Conservation (phyloP, 2,797 vertebrate genomes). For the Eulemur albifrons region DNA sequence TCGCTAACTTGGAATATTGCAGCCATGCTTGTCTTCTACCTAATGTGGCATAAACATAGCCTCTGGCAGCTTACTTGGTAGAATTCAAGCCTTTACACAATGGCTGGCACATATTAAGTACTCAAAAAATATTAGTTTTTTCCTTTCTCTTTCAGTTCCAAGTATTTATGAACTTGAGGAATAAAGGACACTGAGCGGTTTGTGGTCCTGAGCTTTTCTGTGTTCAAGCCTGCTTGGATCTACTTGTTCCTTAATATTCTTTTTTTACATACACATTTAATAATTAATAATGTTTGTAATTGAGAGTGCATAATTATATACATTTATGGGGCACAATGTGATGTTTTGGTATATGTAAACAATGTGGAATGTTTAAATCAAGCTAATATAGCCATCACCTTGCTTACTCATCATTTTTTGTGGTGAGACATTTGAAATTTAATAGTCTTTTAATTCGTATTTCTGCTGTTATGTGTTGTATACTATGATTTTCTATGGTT, state of each 20-base stretch:
- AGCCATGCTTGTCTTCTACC: constrained; percentile 46
- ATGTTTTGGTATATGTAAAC: neutral
- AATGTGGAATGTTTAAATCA: neutral
- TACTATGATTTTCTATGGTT: neutral
- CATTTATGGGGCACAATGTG: neutral
- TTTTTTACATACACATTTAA: neutral
- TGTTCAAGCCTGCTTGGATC: neutral
- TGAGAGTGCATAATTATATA: neutral
- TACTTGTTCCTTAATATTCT: neutral
- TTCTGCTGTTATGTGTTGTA: neutral
- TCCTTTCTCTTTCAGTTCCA: neutral
- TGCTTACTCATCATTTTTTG: neutral
- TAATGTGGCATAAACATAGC: constrained; percentile 62
- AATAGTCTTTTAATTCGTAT: neutral
- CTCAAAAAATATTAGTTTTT: neutral
- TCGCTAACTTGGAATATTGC: constrained; percentile 48
- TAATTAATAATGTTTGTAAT: neutral
- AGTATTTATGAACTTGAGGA: neutral
- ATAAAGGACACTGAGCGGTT: neutral
- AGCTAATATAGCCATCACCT: neutral
- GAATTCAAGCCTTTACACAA: constrained; percentile 28
- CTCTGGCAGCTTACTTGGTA: neutral
- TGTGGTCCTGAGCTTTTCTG: neutral
- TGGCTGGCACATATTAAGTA: neutral
- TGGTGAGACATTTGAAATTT: neutral